Evolutionary conservation across 35 echinoderm and acorn worm species (phyloP).

Genomic region (Ptychodera flava): DNA sequence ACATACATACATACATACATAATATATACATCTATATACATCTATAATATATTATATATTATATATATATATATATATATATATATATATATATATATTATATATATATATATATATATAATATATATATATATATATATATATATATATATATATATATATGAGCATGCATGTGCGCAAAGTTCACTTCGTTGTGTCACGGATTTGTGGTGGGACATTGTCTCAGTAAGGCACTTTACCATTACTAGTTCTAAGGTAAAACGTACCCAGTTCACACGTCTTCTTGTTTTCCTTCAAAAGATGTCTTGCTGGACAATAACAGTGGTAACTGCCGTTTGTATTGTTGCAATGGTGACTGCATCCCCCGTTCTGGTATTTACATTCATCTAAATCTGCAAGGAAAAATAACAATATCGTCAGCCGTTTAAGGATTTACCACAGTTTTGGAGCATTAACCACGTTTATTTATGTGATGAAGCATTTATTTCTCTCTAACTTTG

Average conservation of each 20-base stretch:
- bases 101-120: too few species aligned
- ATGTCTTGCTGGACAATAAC: slow-evolving; percentile 24
- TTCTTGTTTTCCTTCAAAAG: background rate
- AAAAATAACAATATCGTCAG: too few species aligned
- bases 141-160: slow-evolving; percentile 3
- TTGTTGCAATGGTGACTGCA: slow-evolving; percentile 14
- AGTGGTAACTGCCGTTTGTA: slow-evolving; percentile 51
- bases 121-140: slow-evolving; percentile 3
- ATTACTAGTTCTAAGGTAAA: too few species aligned
- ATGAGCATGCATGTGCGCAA: background rate
- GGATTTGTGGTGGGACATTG: background rate
- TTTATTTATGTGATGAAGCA: too few species aligned
- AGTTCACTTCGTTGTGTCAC: background rate
- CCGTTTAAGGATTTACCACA: too few species aligned
- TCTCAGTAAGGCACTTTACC: too few species aligned
- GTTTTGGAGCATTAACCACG: too few species aligned
- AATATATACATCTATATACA: background rate
- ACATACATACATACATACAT: background rate
- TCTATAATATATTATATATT: too few species aligned
- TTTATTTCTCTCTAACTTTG: too few species aligned
- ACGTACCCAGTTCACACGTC: background rate
- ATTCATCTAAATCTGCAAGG: slow-evolving; percentile 23
- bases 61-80: background rate
- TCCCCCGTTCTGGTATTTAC: background rate
- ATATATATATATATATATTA: background rate